Conservation (phyloP, 2,888 invertebrate genomes). For the Drosophila multiciliata region DNA sequence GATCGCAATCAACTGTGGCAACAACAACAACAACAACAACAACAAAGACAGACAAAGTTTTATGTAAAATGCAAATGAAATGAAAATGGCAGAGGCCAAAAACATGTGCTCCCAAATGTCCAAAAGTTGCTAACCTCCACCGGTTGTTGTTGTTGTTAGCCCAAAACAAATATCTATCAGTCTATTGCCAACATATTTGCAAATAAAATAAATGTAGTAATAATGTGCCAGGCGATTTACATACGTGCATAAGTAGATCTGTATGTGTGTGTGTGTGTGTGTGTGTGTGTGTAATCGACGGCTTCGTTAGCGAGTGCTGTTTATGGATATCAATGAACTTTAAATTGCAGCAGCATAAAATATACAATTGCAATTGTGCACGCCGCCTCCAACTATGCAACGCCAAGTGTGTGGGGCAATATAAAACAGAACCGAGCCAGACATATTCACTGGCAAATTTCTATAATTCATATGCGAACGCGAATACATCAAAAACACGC, state of each 20-base stretch:
- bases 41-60: constrained; percentile 49
- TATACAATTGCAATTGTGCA: constrained; percentile 64
- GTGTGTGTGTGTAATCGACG: constrained; percentile 21
- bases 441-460: constrained; percentile 79
- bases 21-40: constrained; percentile 9
- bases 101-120: constrained; percentile 52
- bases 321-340: constrained; percentile 80
- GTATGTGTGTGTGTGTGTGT: not conserved
- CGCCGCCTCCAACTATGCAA: constrained; percentile 71
- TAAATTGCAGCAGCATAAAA: constrained; percentile 70
- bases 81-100: constrained; percentile 57
- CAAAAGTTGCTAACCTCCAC: constrained; percentile 23
- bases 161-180: constrained; percentile 41
- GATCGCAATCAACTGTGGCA: constrained; percentile 59
- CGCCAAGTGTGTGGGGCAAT: constrained; percentile 8
- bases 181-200: constrained; percentile 41
- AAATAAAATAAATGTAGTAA: constrained; percentile 52
- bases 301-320: constrained; percentile 65
- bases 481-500: constrained; percentile 56
- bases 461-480: constrained; percentile 41
- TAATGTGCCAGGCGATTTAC: constrained; percentile 53
- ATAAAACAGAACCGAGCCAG: constrained; percentile 69
- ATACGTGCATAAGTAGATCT: constrained; percentile 37
- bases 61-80: constrained; percentile 76
- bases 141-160: constrained; percentile 10